Evolutionary conservation across 2,888 invertebrate species (phyloP), one percentile per base, ranked within the genome.

Genomic region (Synergus japonicus): DNA sequence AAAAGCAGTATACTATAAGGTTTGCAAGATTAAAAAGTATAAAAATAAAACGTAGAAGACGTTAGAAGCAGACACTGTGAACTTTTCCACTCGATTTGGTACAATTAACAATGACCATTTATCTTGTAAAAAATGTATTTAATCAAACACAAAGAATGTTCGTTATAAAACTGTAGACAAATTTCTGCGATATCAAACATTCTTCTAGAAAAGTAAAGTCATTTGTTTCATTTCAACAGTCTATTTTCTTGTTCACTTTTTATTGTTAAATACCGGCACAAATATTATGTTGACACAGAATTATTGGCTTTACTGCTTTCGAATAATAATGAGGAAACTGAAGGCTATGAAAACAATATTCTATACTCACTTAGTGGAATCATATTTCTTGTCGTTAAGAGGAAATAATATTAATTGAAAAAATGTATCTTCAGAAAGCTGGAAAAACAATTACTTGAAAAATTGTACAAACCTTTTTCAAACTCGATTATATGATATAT

Each of bases 301-400:
- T 66, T 66, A 18, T 66, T 66, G 41, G 12, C 43, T 18, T 10
- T n/a, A 66, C 18, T 66, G 41, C n/a, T 66, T 44, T 10, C 15
- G 43, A 44, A 44, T 66, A 66, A 66, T 66, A 66, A 41, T 66
- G 41, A n/a, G 66, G 12, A 66, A 43, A 66, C 54, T 54, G n/a
- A 54, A 54, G n/a, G n/a, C n/a, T 54, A 54, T 54, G 54, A n/a
- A 54, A 54, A 54, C 54, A 66, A 66, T 66, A 44, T 43, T 66
- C 44, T 66, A 18, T 22, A 54, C n/a, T 54, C n/a, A n/a, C 54
- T n/a, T n/a, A 7, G n/a, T 1, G n/a, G n/a, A n/a, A 54, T 54
- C 54, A n/a, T 54, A 54, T 18, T 54, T 54, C 54, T 54, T 54
- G 54, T n/a, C n/a, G n/a, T 54, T 54, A 9, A 9, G 54, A n/a